These are phyloP conservation scores for Ptilorrhoa leucosticta DNA, from an alignment of 2,113 vertebrate genomes.

Conservation along the genomic window DNA sequence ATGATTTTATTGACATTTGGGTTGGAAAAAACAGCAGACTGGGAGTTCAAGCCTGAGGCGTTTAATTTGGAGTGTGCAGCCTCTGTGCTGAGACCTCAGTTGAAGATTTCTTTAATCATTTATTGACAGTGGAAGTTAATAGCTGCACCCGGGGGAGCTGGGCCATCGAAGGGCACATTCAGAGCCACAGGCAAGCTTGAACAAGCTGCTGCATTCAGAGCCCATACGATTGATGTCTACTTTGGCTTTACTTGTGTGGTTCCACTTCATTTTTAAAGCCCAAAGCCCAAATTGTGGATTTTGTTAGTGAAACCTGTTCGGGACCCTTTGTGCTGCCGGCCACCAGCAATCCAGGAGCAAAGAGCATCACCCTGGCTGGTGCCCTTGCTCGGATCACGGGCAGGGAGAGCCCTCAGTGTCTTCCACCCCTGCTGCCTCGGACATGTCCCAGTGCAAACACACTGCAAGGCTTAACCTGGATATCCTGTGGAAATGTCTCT, in stretches of 20 bases:
- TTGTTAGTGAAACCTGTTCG: fast-evolving
- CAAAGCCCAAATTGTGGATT: neutral
- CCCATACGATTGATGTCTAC: neutral
- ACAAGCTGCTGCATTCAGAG: slow-evolving; percentile 23
- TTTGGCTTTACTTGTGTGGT: neutral
- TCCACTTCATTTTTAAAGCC: neutral
- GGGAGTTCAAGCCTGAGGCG: neutral
- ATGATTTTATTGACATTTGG: slow-evolving; percentile 49
- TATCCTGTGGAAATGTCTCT: neutral
- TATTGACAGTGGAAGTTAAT: slow-evolving; percentile 44
- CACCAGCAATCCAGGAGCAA: neutral
- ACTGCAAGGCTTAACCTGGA: neutral
- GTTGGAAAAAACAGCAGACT: slow-evolving; percentile 14
- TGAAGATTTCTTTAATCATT: slow-evolving; percentile 31
- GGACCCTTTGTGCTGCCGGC: neutral
- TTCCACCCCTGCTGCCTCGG: neutral
- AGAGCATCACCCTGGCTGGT: neutral
- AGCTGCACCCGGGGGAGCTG: neutral
- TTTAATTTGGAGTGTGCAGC: neutral
- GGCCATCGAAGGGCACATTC: slow-evolving; percentile 14
- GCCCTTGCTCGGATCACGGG: fast-evolving
- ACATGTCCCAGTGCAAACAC: neutral
- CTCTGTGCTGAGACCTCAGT: neutral
- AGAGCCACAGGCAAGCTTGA: neutral
- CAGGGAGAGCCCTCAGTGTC: neutral